Evolutionary conservation across 2,113 vertebrate species (phyloP), one percentile per base, ranked within the genome.

Genomic region (Coryphaenoides rupestris): DNA sequence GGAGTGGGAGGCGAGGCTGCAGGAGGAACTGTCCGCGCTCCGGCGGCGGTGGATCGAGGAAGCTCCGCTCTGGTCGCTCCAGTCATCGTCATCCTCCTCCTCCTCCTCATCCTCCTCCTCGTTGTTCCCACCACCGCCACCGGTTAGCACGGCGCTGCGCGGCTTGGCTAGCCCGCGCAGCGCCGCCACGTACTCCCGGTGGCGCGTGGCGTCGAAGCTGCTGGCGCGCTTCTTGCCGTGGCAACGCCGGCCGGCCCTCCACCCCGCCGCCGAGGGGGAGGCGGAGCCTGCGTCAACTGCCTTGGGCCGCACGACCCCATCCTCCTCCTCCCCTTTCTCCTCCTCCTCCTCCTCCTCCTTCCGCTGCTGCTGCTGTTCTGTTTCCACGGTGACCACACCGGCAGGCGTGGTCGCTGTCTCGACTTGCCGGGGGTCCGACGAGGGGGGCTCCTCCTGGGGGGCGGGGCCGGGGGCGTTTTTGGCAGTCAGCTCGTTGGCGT

Each of bases 1-100:
- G 21, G 91, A 94, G 83, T 92, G 95, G 45, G 95, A 95, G 21
- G 95, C 92, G 89, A 92, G 89, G 82, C 94, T 96, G 57, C n/a
- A n/a, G n/a, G 95, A 98, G 68, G 95, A 98, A 89, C 95, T 98
- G 84, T 97, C 95, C 3, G 93, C 96, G 91, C 94, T 95, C n/a
- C n/a, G n/a, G 55, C 95, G 88, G 65, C 95, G 96, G 83, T 94
- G 93, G 79, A 93, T 84, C 57, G 95, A 98, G 58, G 96, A 98
- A 52, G 95, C 92, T 74, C 98, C 97, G 60, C 97, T 99, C 79
- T 95, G 95, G 88, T 98, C 96, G 74, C 97, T 99, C 12, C 93
- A 99, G 81, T 98, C 96, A 73, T 95, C 95, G 6, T 97, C 95
- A 0, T 91, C 92, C n/a, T n/a, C n/a, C n/a, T n/a, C n/a, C n/a